Conservation (phyloP, 1,140 invertebrate species). For the Drosophila serrata region DNA sequence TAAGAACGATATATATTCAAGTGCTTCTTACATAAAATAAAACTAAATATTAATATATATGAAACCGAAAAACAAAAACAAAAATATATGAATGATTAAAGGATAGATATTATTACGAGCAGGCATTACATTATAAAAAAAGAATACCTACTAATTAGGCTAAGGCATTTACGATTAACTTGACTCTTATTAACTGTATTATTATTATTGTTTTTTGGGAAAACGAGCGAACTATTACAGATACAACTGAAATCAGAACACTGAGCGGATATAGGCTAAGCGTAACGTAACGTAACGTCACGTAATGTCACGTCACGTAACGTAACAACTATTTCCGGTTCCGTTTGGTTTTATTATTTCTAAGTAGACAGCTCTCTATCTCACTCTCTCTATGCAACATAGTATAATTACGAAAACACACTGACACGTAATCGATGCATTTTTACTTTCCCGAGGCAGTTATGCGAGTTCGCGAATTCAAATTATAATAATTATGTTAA, state of each 20-base stretch:
- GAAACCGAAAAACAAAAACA: conserved; percentile 23
- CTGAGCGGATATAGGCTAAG: conserved; percentile 24
- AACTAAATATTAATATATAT: conserved; percentile 59
- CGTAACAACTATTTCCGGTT: conserved; percentile 25
- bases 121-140: conserved; percentile 66
- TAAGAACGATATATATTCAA: conserved; percentile 85
- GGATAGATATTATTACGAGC: conserved; percentile 67
- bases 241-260: conserved; percentile 36
- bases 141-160: conserved; percentile 73
- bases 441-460: conserved; percentile 67
- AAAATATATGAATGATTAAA: conserved; percentile 60
- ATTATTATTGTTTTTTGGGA: conserved; percentile 53
- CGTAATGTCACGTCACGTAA: too few relatives aligned
- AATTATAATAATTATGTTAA: conserved; percentile 83
- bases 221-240: conserved; percentile 67
- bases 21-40: conserved; percentile 85
- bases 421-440: conserved; percentile 74
- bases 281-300: not conserved
- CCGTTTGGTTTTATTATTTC: conserved; percentile 75
- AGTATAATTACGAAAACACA: conserved; percentile 52
- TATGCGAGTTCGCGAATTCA: conserved; percentile 54
- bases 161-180: conserved; percentile 68
- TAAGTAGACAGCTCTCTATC: conserved; percentile 69
- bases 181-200: conserved; percentile 53
- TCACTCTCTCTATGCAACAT: conserved; percentile 37